Evolutionary conservation across 1,140 invertebrate genomes (phyloP), one percentile per base, ranked within the genome.

Genomic region (Aphelenchoides avenae): DNA sequence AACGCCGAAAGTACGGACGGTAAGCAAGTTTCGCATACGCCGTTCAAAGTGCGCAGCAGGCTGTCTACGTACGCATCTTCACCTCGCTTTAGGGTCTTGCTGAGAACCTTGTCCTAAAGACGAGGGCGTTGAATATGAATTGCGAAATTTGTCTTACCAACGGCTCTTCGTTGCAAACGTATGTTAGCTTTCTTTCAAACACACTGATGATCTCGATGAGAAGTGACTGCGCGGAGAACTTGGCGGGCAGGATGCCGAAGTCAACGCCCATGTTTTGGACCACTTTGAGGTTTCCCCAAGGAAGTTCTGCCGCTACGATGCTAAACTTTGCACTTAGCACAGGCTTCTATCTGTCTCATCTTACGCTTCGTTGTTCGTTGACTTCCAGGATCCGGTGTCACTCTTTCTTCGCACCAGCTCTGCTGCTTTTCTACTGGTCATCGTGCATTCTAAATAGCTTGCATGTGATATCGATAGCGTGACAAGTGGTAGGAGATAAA

Each of bases 1-100:
- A 98, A 78, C n/a, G 91, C 89, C 52, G 86, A 82, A 39, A 98
- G 79, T 52, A 98, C 82, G 7, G 94, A 97, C 1, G 95, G 94
- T 34, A 99, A 80, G 80, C 93, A 95, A 77, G 97, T 90, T 78
- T 99, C 94, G 30, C 67, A 71, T 20, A 75, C 34, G n/a, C 64
- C 60, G 47, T 59, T 41, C 4, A 75, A 39, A 18, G 73, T 65
- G 20, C 66, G 31, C 27, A 75, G 47, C 11, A 75, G 46, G 39
- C 76, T 77, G 37, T 75, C 72, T 30, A 75, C 55, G 55, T 76
- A 64, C 1, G 54, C 30, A 52, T 75, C 73, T 29, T 74, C 75
- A 6, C 61, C 59, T 31, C 75, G 40, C 47, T 65, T 55, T 18
- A 75, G 41, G 9, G 75, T 58, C 49, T 76, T 75, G 46, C 64